Base-by-base conservation (phyloP, 2,888 invertebrate species). In the Drosophila sordidula region DNA sequence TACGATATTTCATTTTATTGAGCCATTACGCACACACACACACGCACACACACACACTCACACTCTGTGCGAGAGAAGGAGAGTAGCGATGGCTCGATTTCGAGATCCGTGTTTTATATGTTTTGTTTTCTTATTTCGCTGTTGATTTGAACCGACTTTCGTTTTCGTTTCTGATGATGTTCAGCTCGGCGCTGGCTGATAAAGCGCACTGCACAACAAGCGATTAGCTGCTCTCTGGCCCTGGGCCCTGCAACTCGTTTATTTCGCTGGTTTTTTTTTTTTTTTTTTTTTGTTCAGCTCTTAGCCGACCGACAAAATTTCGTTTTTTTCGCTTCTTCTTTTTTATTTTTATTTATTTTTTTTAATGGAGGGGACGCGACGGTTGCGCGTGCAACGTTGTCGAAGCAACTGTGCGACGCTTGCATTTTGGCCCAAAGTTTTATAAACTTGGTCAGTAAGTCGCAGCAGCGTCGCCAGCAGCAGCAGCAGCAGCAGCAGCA, bases 391-490 rank as follows among this genome's bases (percentile, higher is more conserved):
- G 88, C 85, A 87, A 84, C 86, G 86, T 72, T 72, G 71, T 86
- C 68, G 84, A 70, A 83, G 64, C 89, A 89, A 86, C 89, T 86
- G 89, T 88, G 84, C 76, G 80, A 69, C 84, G 76, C 85, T 64
- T 87, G 87, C 89, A 86, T 80, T 86, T 80, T 73, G 87, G 80
- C 88, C 76, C 87, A 80, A 86, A 81, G 81, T 89, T 88, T 90
- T 88, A 88, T 88, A 87, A 88, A 88, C 88, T 89, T 84, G 83
- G 85, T 87, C 82, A 79, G 86, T 87, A 68, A 85, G 66, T 68
- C 66, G 77, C 32, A 34, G 66, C 62, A 38, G 52, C 55, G 73
- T 38, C 56, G 44, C 16, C 58, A 56, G 16, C 42, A 25, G 36
- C 55, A 63, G 34, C 16, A 32, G 38, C 62, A 36, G 41, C 65